Base-by-base conservation (phyloP, 2,888 invertebrate genomes). In the Agrilus cyanescens region DNA sequence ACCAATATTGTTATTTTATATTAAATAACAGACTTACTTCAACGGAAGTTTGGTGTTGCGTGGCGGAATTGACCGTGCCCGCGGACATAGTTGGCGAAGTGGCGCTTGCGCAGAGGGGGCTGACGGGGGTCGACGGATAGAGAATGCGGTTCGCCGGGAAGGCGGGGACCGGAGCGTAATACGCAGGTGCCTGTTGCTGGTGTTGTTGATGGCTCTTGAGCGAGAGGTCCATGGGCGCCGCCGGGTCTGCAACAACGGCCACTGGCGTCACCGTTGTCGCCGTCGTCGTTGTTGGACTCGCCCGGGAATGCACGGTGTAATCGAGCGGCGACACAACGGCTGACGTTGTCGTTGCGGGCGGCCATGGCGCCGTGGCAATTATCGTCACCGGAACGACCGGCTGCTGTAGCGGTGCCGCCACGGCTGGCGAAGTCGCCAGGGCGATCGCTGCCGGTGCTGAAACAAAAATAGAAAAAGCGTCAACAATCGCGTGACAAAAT, bases 401-500 rank as follows among this genome's bases (percentile, higher is more conserved):
- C 12, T 32, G 30, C 10, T 55, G 55, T 52, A 57, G 48, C 50
- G 57, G 53, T 48, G 62, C 59, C 49, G 59, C 60, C 38, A 58
- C 53, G 45, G 55, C 48, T 44, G 57, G 57, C 38, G 46, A 16
- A 13, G 18, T 48, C 60, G 57, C 50, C 54, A 52, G 49, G 60
- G 57, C 50, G 62, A 65, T 51, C 69, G 56, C 59, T 54, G 61
- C 60, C 55, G 55, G 53, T 48, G 60, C 59, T 49, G 60, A 58
- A 52, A 56, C 57, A 43, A 61, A 61, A 50, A 61, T 61, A 53
- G 60, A 71, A 69, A 47, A 69, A 53, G 18, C 70, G 61, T 29
- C 35, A 40, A 12, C 20, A 70, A 70, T 50, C 70, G 68, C 55
- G 70, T 68, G 18, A 70, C 69, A 15, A 70, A 69, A 25, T 25